phyloP scores from a whole-genome alignment of 2,797 vertebrate species.

The Peromyscus eremicus region DNA sequence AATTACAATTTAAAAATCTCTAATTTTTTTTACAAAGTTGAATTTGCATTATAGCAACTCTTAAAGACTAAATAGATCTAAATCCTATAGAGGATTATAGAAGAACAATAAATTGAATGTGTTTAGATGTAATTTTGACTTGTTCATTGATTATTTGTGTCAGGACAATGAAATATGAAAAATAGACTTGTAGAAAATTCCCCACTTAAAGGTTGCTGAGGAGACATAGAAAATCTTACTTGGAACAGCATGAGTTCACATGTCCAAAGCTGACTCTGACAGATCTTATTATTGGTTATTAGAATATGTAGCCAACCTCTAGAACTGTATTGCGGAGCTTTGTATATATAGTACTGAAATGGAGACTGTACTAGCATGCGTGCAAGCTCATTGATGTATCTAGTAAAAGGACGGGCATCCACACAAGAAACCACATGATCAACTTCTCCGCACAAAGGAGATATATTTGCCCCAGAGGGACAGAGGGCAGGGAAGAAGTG shows the following conservation, averaged over 20 bases:
- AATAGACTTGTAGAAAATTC: background rate
- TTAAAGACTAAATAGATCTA: background rate
- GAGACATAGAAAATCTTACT: background rate
- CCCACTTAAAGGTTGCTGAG: background rate
- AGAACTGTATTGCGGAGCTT: background rate
- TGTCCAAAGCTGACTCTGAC: background rate
- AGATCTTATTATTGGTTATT: background rate
- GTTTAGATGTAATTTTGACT: conserved; percentile 4
- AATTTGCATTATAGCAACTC: background rate
- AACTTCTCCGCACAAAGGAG: background rate
- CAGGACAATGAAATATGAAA: conserved; percentile 1
- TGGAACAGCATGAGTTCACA: background rate
- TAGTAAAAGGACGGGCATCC: background rate
- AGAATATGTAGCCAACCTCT: background rate
- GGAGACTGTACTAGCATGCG: background rate
- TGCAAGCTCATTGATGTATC: background rate
- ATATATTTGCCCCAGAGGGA: background rate
- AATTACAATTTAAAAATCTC: background rate
- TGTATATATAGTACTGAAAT: background rate
- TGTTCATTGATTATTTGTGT: background rate
- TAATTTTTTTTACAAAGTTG: background rate
- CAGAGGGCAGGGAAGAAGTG: background rate
- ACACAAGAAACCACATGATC: background rate
- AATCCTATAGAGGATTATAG: background rate
- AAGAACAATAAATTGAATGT: background rate